Evolutionary conservation across 2,797 vertebrate genomes (phyloP), one percentile per base, ranked within the genome.

Genomic region (Darevskia mixta): DNA sequence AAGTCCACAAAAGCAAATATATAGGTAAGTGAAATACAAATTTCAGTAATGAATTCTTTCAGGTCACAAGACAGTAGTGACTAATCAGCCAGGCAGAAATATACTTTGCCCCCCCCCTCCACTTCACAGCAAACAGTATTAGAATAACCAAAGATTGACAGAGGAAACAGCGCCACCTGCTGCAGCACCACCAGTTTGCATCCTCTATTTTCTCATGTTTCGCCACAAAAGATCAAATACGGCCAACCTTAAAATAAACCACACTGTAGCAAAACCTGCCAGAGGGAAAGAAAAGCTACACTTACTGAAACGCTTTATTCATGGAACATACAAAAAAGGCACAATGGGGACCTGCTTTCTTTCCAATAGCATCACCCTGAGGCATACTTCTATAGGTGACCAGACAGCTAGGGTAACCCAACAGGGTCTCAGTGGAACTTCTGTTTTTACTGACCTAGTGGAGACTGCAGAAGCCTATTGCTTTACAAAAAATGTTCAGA

Each of bases 141-240:
- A 27, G 27, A 77, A 0, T 0, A 90, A 82, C 10, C 58, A 5
- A 25, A 67, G 32, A 88, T 55, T 15, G 91, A 93, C 35, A 94
- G 92, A 94, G 95, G 29, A 66, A 90, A 95, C 78, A 94, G 92
- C 93, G 92, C 94, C 94, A 95, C 79, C 95, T 96, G 94, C 93
- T 92, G 94, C 93, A 94, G 58, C 18, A 35, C 49, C 11, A 45
- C 49, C 55, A 92, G 86, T 85, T 81, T 91, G 92, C 95, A 89
- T 49, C 9, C 23, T 79, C 25, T 1, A 0, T 15, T 29, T 85
- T 86, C 73, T 85, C 61, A 32, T 61, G 4, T 20, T 32, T 15
- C 58, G 5, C 61, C 29, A 27, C 20, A 20, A 1, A 55, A 61
- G 5, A 25, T 5, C 71, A 20, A 11, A 25, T 35, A 27, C 8